These are phyloP conservation scores for Xyrichtys novacula DNA, from an alignment of 2,797 vertebrate genomes.

Conservation along the genomic window DNA sequence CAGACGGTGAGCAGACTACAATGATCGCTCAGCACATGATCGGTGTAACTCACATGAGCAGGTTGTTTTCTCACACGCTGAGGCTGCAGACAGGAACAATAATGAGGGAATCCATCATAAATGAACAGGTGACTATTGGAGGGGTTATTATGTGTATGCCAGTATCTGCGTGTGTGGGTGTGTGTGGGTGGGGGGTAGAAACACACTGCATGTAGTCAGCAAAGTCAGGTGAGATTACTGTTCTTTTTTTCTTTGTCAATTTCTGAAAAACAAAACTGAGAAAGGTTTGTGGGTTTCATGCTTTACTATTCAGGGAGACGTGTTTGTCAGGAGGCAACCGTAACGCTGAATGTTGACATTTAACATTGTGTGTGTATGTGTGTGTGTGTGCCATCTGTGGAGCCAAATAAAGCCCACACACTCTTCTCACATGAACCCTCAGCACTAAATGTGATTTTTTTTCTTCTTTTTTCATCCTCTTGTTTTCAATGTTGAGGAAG, in stretches of 20 bases:
- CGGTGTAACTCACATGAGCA: constrained; percentile 32
- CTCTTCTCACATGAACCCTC: constrained; percentile 56
- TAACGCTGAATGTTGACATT: constrained; percentile 64
- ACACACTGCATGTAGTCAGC: constrained; percentile 26
- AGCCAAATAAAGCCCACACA: constrained; percentile 69
- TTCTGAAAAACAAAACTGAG: constrained; percentile 94
- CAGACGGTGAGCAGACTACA: constrained; percentile 7
- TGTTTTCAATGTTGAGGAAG: not conserved
- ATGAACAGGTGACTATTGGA: constrained; percentile 40
- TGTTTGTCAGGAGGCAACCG: constrained; percentile 47
- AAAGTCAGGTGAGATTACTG: constrained; percentile 51
- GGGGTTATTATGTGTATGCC: not conserved
- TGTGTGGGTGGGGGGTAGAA: constrained; percentile 20
- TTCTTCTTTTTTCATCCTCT: constrained; percentile 10
- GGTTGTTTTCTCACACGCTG: constrained; percentile 27
- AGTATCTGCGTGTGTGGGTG: too few relatives aligned
- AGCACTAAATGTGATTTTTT: constrained; percentile 28
- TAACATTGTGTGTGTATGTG: constrained; percentile 45
- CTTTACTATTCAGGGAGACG: constrained; percentile 73
- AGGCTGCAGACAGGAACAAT: constrained; percentile 26
- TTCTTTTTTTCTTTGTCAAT: constrained; percentile 52
- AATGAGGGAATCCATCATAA: constrained; percentile 41
- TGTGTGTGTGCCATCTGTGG: constrained; percentile 43
- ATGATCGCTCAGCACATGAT: constrained; percentile 31
- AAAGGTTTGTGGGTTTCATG: constrained; percentile 91